phyloP scores from a whole-genome alignment of 2,113 vertebrate genomes.

The Amia ocellicauda region DNA sequence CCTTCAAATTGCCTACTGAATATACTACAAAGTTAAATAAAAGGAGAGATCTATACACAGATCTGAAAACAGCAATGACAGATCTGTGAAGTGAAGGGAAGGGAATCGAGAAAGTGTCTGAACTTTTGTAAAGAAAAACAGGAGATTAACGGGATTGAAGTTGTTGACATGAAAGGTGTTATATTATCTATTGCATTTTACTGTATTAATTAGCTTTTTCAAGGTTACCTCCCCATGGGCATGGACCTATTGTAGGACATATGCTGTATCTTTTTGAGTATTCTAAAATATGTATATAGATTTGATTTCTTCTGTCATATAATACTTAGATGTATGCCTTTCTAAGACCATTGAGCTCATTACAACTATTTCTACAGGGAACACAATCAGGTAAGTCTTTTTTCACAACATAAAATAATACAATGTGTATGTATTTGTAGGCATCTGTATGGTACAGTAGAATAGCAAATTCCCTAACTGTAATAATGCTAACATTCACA shows the following conservation, averaged over 20 bases:
- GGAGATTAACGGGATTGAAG: slow-evolving; percentile 10
- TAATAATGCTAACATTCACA: too few relatives aligned
- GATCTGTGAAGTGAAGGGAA: not conserved
- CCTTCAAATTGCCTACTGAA: not conserved
- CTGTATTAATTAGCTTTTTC: slow-evolving; percentile 5
- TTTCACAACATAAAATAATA: too few relatives aligned
- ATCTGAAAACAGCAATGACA: not conserved
- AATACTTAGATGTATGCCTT: too few relatives aligned
- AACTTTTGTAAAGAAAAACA: slow-evolving; percentile 15
- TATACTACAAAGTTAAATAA: slow-evolving; percentile 2
- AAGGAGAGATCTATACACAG: not conserved
- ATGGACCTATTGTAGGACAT: not conserved
- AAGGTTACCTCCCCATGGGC: not conserved
- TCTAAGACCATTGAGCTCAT: too few relatives aligned
- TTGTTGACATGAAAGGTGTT: slow-evolving; percentile 1
- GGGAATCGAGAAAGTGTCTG: not conserved
- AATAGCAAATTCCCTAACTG: too few relatives aligned
- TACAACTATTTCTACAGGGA: too few relatives aligned
- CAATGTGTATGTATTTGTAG: too few relatives aligned
- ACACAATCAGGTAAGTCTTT: too few relatives aligned
- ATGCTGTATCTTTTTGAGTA: too few relatives aligned
- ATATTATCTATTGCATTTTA: not conserved
- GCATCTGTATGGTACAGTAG: too few relatives aligned
- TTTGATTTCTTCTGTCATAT: too few relatives aligned
- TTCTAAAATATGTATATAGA: too few relatives aligned